These are phyloP conservation scores for Orchestes rusci DNA, from an alignment of 2,888 invertebrate species.

Conservation along the genomic window DNA sequence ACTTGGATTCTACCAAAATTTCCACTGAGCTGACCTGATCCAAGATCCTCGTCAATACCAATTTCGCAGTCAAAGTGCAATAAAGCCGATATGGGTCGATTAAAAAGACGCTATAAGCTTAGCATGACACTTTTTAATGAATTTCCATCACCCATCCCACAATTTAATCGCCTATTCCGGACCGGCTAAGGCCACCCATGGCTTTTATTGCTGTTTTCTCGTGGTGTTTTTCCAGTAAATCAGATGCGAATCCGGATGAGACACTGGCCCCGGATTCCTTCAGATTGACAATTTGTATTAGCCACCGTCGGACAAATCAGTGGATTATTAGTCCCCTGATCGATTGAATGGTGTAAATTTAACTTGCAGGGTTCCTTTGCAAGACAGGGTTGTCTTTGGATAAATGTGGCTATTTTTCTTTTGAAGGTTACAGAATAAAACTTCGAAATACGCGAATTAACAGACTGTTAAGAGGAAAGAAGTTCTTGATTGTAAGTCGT, in stretches of 20 bases:
- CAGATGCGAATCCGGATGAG: conserved; percentile 37
- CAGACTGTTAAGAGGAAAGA: too few relatives aligned
- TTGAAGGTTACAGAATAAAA: too few relatives aligned
- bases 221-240: conserved; percentile 40
- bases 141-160: conserved; percentile 19
- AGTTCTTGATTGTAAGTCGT: too few relatives aligned
- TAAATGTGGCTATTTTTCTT: too few relatives aligned
- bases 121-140: conserved; percentile 26
- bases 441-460: too few relatives aligned
- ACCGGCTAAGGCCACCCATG: conserved; percentile 29
- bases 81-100: conserved; percentile 23
- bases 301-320: conserved; percentile 44
- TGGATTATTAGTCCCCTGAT: conserved; percentile 45
- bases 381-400: too few relatives aligned
- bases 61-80: conserved; percentile 16
- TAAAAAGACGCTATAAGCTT: conserved; percentile 24
- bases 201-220: conserved; percentile 37
- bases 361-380: too few relatives aligned
- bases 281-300: conserved; percentile 43
- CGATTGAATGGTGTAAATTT: too few relatives aligned
- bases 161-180: conserved; percentile 21
- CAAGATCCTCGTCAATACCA: conserved; percentile 14
- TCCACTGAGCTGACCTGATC: conserved; percentile 6
- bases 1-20: too few relatives aligned
- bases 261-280: conserved; percentile 29